These are phyloP conservation scores for Pseudolaguvia tuberculata DNA, from an alignment of 2,113 vertebrate species.

Conservation along the genomic window DNA sequence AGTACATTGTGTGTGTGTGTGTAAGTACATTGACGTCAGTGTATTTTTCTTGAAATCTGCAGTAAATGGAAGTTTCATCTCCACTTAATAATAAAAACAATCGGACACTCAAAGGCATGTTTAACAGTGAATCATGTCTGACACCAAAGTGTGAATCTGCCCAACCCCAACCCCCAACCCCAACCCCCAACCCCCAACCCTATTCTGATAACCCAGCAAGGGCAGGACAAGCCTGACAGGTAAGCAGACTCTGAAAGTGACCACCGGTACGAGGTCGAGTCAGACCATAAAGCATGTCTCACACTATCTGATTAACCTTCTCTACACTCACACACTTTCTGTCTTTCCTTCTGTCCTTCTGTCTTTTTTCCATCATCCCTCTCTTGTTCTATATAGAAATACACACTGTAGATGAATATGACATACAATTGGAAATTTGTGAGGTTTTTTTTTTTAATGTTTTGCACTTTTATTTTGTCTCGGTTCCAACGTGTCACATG, in stretches of 20 bases:
- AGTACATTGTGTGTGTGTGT: no score
- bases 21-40: no score
- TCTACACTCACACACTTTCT: background rate
- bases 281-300: constrained; percentile 38
- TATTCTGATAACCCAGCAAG: background rate
- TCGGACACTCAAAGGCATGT: background rate
- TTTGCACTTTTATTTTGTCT: no score
- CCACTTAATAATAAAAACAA: background rate
- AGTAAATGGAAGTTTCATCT: no score
- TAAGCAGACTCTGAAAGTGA: background rate
- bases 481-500: no score
- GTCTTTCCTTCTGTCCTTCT: no score
- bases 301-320: constrained; percentile 41
- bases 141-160: background rate
- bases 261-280: constrained; percentile 19
- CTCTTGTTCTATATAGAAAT: no score
- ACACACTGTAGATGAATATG: no score
- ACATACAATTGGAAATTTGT: no score
- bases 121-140: background rate
- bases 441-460: no score
- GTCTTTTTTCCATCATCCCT: no score
- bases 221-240: constrained; percentile 15
- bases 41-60: no score
- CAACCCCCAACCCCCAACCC: background rate
- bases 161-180: background rate